Percentiles rank a stretch among this genome's conserved stretches.
Conservation (phyloP, 64 coral and sea anemone species). For the Exaiptasia diaphana region DNA sequence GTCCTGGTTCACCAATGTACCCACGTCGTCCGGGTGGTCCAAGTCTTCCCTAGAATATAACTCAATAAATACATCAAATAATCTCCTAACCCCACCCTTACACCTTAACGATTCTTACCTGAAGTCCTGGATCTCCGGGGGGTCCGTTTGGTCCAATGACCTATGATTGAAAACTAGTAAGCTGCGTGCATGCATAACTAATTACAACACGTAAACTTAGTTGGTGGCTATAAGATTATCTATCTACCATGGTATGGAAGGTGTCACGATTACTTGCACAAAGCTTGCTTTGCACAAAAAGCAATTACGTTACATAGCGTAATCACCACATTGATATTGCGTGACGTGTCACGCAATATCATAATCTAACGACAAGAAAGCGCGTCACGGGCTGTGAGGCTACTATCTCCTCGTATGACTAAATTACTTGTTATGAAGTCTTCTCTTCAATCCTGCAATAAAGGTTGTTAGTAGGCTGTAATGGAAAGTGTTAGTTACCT, state of each 20-base stretch:
- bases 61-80: background rate
- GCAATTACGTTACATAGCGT: background rate
- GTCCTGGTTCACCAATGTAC: background rate
- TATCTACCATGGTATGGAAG: slow-evolving; percentile 36
- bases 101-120: background rate
- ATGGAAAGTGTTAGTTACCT: background rate
- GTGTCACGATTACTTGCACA: slow-evolving; percentile 1
- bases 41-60: slow-evolving; percentile 23
- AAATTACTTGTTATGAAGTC: background rate
- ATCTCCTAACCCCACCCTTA: background rate
- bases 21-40: slow-evolving; percentile 23
- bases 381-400: background rate
- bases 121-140: background rate
- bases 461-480: too few species aligned
- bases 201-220: background rate
- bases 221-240: slow-evolving; percentile 3
- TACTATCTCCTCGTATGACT: background rate
- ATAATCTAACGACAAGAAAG: background rate
- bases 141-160: slow-evolving; percentile 11
- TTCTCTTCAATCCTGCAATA: background rate
- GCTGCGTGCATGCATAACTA: background rate
- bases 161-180: slow-evolving; percentile 4
- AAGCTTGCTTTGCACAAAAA: background rate
- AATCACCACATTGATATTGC: slow-evolving; percentile 2
- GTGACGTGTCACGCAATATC: slow-evolving; percentile 23